Base-by-base conservation (phyloP, 2,888 invertebrate species). In the Andrena trimmerana region DNA sequence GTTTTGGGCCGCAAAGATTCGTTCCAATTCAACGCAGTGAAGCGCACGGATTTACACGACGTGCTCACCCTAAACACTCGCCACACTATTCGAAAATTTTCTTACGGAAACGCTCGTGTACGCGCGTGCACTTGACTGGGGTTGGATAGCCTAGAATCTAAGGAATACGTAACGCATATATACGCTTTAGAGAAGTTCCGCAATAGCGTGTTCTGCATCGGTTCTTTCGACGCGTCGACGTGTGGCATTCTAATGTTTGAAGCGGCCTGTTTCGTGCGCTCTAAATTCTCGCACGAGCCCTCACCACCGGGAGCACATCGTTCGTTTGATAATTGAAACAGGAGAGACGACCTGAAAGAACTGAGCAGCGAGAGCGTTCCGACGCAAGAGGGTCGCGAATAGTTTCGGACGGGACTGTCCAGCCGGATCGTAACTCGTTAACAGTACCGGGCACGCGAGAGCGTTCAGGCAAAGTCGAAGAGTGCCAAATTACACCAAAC, bases 401-500 rank as follows among this genome's bases (percentile, higher is more conserved):
- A 57, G 57, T 65, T 36, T n/a, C 24, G 16, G 57, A 27, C 16
- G 20, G 57, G 48, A 2, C 13, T 36, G 29, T 36, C 20, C 20
- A 48, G 50, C 50, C 52, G 29, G 54, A n/a, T 65, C 50, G 16
- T 8, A 59, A n/a, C 54, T 54, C 42, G 62, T 62, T 42, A 68
- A 29, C 42, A 20, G 8, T 7, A 36, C 20, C 42, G 36, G 50
- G 54, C 54, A 42, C 10, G 50, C 48, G 42, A 27, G 20, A 67
- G 52, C 67, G 54, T 68, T 74, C 60, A 8, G 57, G 48, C 36
- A 57, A 75, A 77, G 52, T 68, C 66, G 73, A 76, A 68, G 73
- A 81, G 86, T 86, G 86, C 87, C 87, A 86, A 86, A 86, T 84
- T 68, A 79, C 68, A 42, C 57, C 31, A 42, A 80, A 52, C 71